phyloP scores from a whole-genome alignment of 1,140 invertebrate species.

The Anastrepha obliqua region DNA sequence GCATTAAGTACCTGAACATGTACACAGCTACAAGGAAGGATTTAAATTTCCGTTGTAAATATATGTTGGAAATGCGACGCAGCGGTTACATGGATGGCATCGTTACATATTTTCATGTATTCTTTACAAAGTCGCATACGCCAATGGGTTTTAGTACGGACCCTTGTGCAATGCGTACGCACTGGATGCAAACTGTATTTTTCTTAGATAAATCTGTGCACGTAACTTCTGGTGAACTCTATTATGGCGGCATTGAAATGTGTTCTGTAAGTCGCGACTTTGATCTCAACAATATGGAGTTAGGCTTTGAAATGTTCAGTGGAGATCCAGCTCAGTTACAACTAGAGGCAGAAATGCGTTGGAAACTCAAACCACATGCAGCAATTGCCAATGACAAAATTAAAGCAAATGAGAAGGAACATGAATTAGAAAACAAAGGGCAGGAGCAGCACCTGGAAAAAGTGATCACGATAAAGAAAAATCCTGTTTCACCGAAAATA shows the following conservation, averaged over 20 bases:
- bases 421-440: background rate
- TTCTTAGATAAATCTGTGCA: constrained; percentile 64
- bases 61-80: constrained; percentile 60
- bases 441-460: background rate
- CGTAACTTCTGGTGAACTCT: constrained; percentile 54
- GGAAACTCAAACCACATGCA: constrained; percentile 39
- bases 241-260: constrained; percentile 57
- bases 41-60: constrained; percentile 59
- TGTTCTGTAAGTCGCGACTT: background rate
- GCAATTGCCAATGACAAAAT: constrained; percentile 8
- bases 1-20: constrained; percentile 60
- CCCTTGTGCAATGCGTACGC: constrained; percentile 62
- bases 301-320: constrained; percentile 53
- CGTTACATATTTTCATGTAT: constrained; percentile 66
- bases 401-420: background rate
- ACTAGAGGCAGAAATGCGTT: constrained; percentile 54
- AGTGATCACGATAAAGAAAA: background rate
- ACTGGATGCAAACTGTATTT: constrained; percentile 65
- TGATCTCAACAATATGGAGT: constrained; percentile 50
- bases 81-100: constrained; percentile 61
- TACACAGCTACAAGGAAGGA: constrained; percentile 39
- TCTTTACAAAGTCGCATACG: constrained; percentile 62
- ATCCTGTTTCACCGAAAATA: background rate
- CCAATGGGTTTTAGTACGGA: constrained; percentile 59
- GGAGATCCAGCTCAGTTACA: constrained; percentile 46